These are phyloP conservation scores for Meloidogyne exigua DNA, from an alignment of 1,140 invertebrate species.

Conservation along the genomic window DNA sequence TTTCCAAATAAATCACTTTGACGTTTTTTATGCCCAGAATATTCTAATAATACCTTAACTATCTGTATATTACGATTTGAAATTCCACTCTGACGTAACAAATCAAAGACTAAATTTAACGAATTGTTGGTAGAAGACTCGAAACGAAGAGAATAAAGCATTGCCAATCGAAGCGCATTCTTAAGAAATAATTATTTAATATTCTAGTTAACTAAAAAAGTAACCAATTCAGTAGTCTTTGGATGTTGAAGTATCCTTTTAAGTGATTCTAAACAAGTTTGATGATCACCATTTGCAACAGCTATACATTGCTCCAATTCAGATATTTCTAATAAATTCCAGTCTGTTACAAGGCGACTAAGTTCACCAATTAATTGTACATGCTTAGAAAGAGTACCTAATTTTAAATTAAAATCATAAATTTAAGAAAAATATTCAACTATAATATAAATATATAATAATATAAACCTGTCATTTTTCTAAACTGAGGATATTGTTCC, in stretches of 20 bases:
- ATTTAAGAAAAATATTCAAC: background rate
- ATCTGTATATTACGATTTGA: slow-evolving; percentile 36
- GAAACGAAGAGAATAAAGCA: slow-evolving; percentile 88
- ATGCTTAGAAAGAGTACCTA: slow-evolving; percentile 85
- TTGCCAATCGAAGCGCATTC: slow-evolving; percentile 83
- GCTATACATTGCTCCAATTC: slow-evolving; percentile 90
- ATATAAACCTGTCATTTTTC: slow-evolving; percentile 87
- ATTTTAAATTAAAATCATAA: background rate
- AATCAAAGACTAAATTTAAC: slow-evolving; percentile 59
- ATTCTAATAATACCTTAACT: slow-evolving; percentile 47
- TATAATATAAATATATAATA: background rate
- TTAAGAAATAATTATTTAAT: slow-evolving; percentile 64
- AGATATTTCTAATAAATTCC: slow-evolving; percentile 83
- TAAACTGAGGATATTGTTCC: slow-evolving; percentile 95
- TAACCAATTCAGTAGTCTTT: slow-evolving; percentile 57
- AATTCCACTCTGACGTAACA: slow-evolving; percentile 38
- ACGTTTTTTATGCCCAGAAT: slow-evolving; percentile 46
- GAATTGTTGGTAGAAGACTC: slow-evolving; percentile 77
- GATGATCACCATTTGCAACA: slow-evolving; percentile 82
- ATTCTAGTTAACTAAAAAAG: slow-evolving; percentile 4
- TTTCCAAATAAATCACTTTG: slow-evolving; percentile 59
- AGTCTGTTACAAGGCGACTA: slow-evolving; percentile 77
- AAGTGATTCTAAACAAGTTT: slow-evolving; percentile 71
- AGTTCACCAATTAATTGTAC: slow-evolving; percentile 91
- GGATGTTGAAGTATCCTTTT: slow-evolving; percentile 47